Evolutionary conservation across 2,797 vertebrate genomes (phyloP).

Genomic region (Tinamus major): DNA sequence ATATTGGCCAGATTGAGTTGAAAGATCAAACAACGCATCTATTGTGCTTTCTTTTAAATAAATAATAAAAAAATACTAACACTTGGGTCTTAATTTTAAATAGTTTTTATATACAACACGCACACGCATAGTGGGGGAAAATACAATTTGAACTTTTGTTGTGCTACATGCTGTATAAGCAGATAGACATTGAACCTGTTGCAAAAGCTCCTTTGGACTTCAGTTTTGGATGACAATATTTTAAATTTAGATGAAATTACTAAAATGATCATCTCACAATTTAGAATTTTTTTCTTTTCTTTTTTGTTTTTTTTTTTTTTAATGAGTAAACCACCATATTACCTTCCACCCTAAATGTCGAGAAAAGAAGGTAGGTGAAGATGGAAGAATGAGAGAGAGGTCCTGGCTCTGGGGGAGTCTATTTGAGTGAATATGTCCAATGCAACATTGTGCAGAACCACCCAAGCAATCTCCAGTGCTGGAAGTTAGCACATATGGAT

Average conservation of each 20-base stretch:
- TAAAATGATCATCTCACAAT: not conserved
- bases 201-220: not conserved
- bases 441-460: not conserved
- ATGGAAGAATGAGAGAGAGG: not conserved
- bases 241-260: not conserved
- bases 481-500: not conserved
- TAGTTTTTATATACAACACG: not conserved
- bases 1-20: not conserved
- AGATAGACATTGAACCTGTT: not conserved
- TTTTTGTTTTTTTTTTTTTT: not conserved
- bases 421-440: not conserved
- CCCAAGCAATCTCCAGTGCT: not conserved
- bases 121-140: not conserved
- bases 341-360: not conserved
- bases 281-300: not conserved
- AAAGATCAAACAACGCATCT: not conserved
- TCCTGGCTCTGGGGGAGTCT: not conserved
- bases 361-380: not conserved
- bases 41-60: not conserved
- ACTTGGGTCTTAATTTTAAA: not conserved
- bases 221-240: not conserved
- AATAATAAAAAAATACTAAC: not conserved
- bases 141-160: not conserved
- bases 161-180: not conserved
- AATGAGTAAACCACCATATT: not conserved